Evolutionary conservation across 2,113 vertebrate genomes (phyloP).

Genomic region (Cyrtonyx montezumae): DNA sequence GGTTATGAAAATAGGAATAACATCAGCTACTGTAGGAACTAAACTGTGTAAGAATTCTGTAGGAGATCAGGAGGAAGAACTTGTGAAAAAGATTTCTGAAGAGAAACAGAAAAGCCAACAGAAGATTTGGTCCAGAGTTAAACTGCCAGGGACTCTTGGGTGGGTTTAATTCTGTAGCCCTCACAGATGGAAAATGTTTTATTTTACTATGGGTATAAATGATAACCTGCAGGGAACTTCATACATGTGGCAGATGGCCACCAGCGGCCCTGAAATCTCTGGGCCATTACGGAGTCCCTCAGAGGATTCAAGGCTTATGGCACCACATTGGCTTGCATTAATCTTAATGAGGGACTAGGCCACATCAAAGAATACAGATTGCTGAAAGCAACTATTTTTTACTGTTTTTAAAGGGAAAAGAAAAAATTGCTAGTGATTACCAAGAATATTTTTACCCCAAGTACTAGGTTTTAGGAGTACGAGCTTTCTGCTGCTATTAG

Average conservation of each 20-base stretch:
- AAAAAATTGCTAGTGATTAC: neutral
- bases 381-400: neutral
- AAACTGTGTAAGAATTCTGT: neutral
- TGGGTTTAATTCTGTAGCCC: neutral
- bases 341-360: neutral
- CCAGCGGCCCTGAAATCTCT: neutral
- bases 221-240: neutral
- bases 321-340: neutral
- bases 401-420: neutral
- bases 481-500: neutral
- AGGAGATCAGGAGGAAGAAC: neutral
- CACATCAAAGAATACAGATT: neutral
- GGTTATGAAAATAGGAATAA: slow-evolving; percentile 41
- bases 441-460: neutral
- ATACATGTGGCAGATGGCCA: neutral
- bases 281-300: neutral
- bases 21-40: slow-evolving; percentile 17
- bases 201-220: neutral
- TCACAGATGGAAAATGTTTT: neutral
- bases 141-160: neutral
- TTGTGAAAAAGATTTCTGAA: neutral
- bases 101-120: neutral
- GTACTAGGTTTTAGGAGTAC: neutral
- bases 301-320: neutral
- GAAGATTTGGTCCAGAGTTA: neutral